phyloP scores from a whole-genome alignment of 2,113 vertebrate genomes.

The Crotalus helleri region DNA sequence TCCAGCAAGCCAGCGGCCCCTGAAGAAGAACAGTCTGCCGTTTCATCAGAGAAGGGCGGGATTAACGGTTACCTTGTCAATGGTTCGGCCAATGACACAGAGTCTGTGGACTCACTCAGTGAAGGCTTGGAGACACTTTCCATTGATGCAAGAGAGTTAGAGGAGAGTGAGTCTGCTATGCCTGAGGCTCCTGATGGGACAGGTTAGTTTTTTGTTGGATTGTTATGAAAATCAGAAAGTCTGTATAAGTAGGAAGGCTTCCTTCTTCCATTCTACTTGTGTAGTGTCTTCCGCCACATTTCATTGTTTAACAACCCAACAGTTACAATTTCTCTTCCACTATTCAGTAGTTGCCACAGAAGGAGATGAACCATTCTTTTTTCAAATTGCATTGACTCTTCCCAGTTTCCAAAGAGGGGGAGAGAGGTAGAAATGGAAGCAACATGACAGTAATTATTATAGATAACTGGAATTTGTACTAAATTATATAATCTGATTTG shows the following conservation, averaged over 20 bases:
- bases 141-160: slow-evolving; percentile 82
- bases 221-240: neutral
- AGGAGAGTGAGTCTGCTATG: slow-evolving; percentile 74
- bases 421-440: neutral
- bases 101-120: slow-evolving; percentile 89
- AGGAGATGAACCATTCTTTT: neutral
- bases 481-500: neutral
- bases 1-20: slow-evolving; percentile 53
- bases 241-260: neutral
- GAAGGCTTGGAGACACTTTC: slow-evolving; percentile 89
- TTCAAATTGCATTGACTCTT: neutral
- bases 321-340: slow-evolving; percentile 1
- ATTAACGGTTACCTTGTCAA: slow-evolving; percentile 89
- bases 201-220: slow-evolving; percentile 63
- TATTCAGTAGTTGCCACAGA: slow-evolving; percentile 1
- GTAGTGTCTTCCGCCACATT: neutral
- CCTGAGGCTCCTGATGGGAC: slow-evolving; percentile 64
- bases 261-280: neutral
- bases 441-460: neutral
- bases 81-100: slow-evolving; percentile 78
- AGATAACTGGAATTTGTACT: neutral
- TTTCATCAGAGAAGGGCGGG: slow-evolving; percentile 71
- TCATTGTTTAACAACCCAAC: slow-evolving; percentile 15
- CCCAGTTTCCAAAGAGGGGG: neutral
- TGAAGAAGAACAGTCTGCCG: slow-evolving; percentile 53